Conservation (phyloP, 2,797 vertebrate species). For the Dromococcyx pavoninus region DNA sequence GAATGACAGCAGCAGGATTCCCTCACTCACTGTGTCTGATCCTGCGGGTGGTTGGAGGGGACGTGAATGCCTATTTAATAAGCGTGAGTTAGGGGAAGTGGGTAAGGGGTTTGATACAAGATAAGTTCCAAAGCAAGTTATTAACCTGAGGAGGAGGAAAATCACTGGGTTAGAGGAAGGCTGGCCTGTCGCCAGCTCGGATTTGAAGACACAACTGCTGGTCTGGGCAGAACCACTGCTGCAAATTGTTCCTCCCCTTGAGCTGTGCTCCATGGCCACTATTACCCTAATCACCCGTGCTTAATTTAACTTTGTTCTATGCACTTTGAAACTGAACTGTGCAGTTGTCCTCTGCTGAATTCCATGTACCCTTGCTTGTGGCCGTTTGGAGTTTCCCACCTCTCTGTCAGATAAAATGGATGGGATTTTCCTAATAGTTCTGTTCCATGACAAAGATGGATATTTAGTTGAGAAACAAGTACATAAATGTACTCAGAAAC, state of each 20-base stretch:
- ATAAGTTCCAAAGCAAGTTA: background rate
- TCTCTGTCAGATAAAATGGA: background rate
- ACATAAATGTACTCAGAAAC: background rate
- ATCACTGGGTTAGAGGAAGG: background rate
- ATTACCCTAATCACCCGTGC: background rate
- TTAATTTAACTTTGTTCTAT: background rate
- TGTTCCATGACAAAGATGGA: background rate
- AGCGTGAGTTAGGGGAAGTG: background rate
- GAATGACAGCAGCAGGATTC: background rate
- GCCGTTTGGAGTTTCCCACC: background rate
- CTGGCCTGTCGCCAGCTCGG: background rate
- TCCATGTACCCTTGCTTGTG: background rate
- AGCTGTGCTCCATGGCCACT: background rate
- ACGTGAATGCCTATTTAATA: background rate
- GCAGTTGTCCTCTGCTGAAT: background rate
- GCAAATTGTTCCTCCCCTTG: background rate
- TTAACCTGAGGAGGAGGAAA: background rate
- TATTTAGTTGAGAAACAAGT: background rate
- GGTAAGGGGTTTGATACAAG: background rate
- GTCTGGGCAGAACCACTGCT: background rate
- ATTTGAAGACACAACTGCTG: background rate
- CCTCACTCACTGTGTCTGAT: rapidly evolving
- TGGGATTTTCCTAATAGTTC: background rate
- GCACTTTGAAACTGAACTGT: rapidly evolving
- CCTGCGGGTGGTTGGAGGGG: background rate